These are phyloP conservation scores for Euwallacea similis DNA, from an alignment of 1,140 invertebrate species.

Conservation along the genomic window DNA sequence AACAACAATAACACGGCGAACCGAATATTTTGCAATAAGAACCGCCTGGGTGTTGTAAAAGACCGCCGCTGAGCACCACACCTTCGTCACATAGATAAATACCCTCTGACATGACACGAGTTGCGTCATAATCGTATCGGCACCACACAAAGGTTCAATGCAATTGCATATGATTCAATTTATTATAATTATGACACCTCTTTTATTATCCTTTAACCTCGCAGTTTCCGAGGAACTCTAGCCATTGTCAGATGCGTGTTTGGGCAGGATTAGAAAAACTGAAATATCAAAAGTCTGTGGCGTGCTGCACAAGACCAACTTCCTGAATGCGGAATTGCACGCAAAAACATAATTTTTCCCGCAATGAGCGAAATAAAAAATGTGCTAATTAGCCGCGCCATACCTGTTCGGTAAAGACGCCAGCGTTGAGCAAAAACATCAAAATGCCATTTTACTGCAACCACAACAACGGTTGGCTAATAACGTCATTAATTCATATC, in stretches of 20 bases:
- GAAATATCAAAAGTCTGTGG: no score
- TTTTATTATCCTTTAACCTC: background rate
- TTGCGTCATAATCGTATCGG: constrained; percentile 27
- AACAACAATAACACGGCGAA: constrained; percentile 33
- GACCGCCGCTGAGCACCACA: constrained; percentile 39
- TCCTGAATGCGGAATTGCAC: no score
- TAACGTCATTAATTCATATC: constrained; percentile 26
- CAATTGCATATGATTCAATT: constrained; percentile 26
- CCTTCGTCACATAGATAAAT: constrained; percentile 43
- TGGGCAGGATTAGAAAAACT: no score
- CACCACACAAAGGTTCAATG: constrained; percentile 16
- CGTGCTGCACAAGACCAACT: no score
- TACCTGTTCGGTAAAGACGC: no score
- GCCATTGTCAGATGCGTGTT: no score
- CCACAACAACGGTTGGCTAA: constrained; percentile 4
- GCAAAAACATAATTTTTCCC: no score
- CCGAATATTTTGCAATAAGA: constrained; percentile 42
- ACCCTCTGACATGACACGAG: constrained; percentile 42
- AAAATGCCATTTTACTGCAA: no score
- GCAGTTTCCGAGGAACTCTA: no score
- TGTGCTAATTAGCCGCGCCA: no score
- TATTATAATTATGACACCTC: constrained; percentile 24
- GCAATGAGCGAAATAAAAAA: no score
- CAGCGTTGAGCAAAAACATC: no score
- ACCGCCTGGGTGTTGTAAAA: constrained; percentile 42